Conservation (phyloP, 2,113 vertebrate species). For the Cnemophilus loriae region DNA sequence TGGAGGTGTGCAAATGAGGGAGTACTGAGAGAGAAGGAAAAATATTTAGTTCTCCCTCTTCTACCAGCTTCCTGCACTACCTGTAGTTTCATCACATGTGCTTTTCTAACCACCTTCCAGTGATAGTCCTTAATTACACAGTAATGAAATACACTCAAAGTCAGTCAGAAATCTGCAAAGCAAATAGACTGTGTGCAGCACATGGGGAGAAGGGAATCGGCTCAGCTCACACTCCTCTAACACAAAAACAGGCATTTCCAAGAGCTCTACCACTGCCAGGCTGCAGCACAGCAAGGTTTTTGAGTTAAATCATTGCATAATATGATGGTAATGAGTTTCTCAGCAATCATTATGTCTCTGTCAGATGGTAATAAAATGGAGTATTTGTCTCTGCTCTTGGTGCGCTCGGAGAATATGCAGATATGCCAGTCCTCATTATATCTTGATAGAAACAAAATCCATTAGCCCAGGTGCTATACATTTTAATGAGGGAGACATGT, state of each 20-base stretch:
- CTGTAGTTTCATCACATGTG: not conserved
- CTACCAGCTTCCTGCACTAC: not conserved
- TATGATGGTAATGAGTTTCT: slow-evolving; percentile 71
- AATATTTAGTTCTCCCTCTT: not conserved
- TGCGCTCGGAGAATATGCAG: slow-evolving; percentile 53
- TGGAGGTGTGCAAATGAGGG: not conserved
- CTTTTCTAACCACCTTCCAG: not conserved
- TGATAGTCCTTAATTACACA: not conserved
- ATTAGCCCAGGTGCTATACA: slow-evolving; percentile 66
- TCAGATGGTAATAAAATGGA: slow-evolving; percentile 71
- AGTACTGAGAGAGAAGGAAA: not conserved
- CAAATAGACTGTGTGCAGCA: not conserved
- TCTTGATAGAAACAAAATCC: slow-evolving; percentile 69
- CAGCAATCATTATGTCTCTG: slow-evolving; percentile 72
- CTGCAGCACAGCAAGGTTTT: slow-evolving; percentile 34
- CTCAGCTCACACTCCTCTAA: not conserved
- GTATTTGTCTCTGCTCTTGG: slow-evolving; percentile 60
- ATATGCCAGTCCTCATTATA: slow-evolving; percentile 71
- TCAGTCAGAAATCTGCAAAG: not conserved
- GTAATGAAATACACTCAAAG: not conserved
- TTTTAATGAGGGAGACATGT: slow-evolving; percentile 69
- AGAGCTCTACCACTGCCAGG: not conserved
- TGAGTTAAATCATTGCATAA: slow-evolving; percentile 71
- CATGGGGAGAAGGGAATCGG: not conserved
- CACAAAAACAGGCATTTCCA: not conserved